Evolutionary conservation across 2,113 vertebrate genomes (phyloP).

Genomic region (Alces alces): DNA sequence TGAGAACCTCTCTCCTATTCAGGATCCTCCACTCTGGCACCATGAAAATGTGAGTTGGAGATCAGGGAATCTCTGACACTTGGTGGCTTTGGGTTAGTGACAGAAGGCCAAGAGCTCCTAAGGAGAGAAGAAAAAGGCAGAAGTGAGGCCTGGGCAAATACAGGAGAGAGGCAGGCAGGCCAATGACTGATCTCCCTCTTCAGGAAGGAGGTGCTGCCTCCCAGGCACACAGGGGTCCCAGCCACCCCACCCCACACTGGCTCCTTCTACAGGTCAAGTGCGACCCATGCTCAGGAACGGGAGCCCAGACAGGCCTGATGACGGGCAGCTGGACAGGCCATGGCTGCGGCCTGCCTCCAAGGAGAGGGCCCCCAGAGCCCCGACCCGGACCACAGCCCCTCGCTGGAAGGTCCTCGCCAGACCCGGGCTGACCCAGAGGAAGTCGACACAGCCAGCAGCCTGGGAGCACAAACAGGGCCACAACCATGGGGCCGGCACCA

Average conservation of each 20-base stretch:
- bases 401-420: neutral
- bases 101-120: neutral
- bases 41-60: neutral
- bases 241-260: neutral
- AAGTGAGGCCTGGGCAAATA: neutral
- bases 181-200: neutral
- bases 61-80: neutral
- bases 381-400: neutral
- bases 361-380: neutral
- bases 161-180: neutral
- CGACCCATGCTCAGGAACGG: rapidly evolving
- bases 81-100: neutral
- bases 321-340: neutral
- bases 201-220: neutral
- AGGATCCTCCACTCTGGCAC: neutral
- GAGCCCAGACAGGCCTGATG: neutral
- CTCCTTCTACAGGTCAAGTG: neutral
- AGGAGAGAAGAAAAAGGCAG: neutral
- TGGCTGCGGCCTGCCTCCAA: neutral
- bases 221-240: neutral
- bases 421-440: neutral
- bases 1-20: neutral
- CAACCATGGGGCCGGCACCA: neutral
- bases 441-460: neutral
- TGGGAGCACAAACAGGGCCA: neutral